Evolutionary conservation across 23 tunicate genomes (phyloP).

Genomic region (Halocynthia roretzi): DNA sequence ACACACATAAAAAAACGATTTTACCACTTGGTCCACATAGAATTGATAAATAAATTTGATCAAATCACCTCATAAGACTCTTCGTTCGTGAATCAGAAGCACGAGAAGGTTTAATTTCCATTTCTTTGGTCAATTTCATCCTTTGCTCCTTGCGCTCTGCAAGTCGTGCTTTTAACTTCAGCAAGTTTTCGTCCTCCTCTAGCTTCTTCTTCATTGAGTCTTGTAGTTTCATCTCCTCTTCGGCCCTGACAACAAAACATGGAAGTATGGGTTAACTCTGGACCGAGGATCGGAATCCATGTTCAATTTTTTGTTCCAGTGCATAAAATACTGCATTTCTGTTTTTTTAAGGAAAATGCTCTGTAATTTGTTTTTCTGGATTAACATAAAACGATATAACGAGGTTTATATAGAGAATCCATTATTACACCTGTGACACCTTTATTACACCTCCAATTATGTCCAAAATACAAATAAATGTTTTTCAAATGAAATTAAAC

Average conservation of each 20-base stretch:
- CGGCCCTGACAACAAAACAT: constrained; percentile 18
- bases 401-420: no score
- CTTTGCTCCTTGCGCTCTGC: constrained; percentile 65
- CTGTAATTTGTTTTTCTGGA: no score
- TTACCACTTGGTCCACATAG: background rate
- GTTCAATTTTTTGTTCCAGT: background rate
- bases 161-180: constrained; percentile 31
- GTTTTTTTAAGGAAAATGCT: no score
- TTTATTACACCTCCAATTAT: no score
- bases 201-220: constrained; percentile 30
- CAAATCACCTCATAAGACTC: constrained; percentile 37
- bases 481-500: no score
- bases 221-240: constrained; percentile 25
- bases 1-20: no score
- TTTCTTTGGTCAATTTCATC: constrained; percentile 36
- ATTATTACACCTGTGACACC: no score
- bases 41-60: background rate
- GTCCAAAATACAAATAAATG: no score
- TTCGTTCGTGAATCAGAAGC: constrained; percentile 41
- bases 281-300: no score
- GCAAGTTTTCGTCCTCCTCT: constrained; percentile 33
- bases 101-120: constrained; percentile 37
- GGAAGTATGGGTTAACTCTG: no score
- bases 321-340: background rate
- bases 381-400: no score